Conservation (phyloP, 2,888 invertebrate species). For the Rotaria socialis region DNA sequence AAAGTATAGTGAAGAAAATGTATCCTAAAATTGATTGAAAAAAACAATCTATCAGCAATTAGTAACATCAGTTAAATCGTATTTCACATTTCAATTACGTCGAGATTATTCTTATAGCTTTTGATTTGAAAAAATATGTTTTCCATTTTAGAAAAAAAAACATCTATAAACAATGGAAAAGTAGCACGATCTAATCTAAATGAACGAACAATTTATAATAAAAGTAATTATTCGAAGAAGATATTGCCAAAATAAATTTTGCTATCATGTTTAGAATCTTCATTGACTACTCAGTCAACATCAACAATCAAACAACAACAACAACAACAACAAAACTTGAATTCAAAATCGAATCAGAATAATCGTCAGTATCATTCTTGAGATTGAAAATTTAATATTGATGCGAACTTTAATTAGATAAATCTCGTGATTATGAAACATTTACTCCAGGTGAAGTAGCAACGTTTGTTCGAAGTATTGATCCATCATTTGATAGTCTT, state of each 20-base stretch:
- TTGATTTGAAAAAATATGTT: no score
- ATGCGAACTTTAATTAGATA: not conserved
- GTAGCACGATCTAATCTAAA: not conserved
- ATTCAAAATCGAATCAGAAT: not conserved
- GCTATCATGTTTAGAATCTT: not conserved
- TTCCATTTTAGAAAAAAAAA: not conserved
- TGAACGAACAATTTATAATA: slow-evolving; percentile 2
- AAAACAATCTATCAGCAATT: no score
- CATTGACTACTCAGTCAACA: not conserved
- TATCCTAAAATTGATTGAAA: no score
- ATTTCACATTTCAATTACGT: no score
- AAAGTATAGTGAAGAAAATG: no score
- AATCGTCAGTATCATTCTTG: not conserved
- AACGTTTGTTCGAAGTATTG: not conserved
- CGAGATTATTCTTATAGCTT: no score
- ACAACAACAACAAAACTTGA: not conserved
- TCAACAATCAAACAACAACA: not conserved
- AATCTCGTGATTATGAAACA: not conserved
- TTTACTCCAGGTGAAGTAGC: not conserved
- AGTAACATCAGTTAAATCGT: no score
- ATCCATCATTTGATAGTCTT: slow-evolving; percentile 13
- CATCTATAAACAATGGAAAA: not conserved
- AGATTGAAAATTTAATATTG: no score
- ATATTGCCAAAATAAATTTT: not conserved
- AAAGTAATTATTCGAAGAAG: not conserved